Conservation (phyloP, 1,140 invertebrate species). For the Nymphalis io region DNA sequence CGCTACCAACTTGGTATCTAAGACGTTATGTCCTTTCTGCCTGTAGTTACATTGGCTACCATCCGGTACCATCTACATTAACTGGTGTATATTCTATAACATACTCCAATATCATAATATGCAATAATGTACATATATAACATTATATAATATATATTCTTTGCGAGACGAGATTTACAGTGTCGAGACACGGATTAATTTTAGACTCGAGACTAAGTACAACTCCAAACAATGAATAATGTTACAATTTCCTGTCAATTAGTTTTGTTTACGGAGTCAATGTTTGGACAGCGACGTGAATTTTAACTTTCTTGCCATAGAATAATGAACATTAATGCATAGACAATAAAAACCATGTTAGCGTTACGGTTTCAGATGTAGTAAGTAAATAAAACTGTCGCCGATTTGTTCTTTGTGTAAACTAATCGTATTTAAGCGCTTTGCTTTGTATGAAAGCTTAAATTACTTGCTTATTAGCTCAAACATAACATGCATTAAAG, state of each 20-base stretch:
- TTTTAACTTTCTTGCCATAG: not conserved
- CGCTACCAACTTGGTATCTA: too few relatives aligned
- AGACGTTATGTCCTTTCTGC: too few relatives aligned
- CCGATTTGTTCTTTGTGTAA: constrained; percentile 42
- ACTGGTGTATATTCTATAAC: too few relatives aligned
- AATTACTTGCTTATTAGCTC: not conserved
- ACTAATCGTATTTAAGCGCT: constrained; percentile 36
- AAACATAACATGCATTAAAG: not conserved
- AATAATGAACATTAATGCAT: not conserved
- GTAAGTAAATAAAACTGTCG: constrained; percentile 18
- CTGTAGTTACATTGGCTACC: too few relatives aligned
- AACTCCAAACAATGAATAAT: constrained; percentile 44
- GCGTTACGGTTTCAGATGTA: not conserved
- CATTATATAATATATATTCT: too few relatives aligned
- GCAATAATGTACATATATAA: too few relatives aligned
- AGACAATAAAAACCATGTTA: not conserved
- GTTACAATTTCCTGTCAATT: constrained; percentile 67
- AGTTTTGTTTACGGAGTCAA: constrained; percentile 41
- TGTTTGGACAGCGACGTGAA: constrained; percentile 33
- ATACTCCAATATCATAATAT: too few relatives aligned
- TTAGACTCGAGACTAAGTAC: constrained; percentile 3
- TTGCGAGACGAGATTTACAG: too few relatives aligned
- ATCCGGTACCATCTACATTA: too few relatives aligned
- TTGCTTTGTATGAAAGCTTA: constrained; percentile 1
- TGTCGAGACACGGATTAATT: too few relatives aligned